Evolutionary conservation across 2,888 invertebrate genomes (phyloP), one percentile per base, ranked within the genome.

Genomic region (Torymus texanus): DNA sequence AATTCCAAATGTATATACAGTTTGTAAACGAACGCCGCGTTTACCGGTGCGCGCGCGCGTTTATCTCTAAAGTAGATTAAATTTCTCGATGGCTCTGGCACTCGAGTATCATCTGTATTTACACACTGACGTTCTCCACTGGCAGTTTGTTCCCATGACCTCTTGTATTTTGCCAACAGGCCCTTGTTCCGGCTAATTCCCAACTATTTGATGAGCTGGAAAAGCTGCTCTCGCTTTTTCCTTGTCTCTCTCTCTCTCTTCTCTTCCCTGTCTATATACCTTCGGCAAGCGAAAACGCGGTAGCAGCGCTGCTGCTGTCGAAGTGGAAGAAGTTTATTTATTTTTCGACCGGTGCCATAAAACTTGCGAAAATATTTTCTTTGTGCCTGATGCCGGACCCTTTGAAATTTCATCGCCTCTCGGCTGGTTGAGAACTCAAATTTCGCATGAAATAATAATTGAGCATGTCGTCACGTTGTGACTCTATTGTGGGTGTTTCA

Each of bases 131-230:
- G 63, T 70, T 71, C 74, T 63, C 59, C 10, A 82, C 83, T 83
- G 84, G 82, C 5, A 58, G 73, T 77, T 78, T 78, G 63, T 71
- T 81, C 81, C 51, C 63, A 76, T 73, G 75, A 78, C 79, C 84
- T 81, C 67, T 78, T 80, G 75, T 82, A 82, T 85, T 86, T 85
- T 77, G 83, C 82, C 85, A 80, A 83, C 78, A 75, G 84, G 79
- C 81, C 81, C 81, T 85, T 84, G 86, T 86, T 86, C 84, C 84
- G 81, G 84, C 86, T 87, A 88, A 87, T 87, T 87, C 86, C 79
- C 82, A 50, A 62, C 81, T 86, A 81, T 85, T 85, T 84, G 84
- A 82, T 82, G 78, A 86, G 81, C 80, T 80, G 78, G 78, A 81
- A 83, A 82, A 81, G 79, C 75, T 70, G 65, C 74, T 81, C 67